phyloP scores from a whole-genome alignment of 2,888 invertebrate species.

The Sicus ferrugineus region DNA sequence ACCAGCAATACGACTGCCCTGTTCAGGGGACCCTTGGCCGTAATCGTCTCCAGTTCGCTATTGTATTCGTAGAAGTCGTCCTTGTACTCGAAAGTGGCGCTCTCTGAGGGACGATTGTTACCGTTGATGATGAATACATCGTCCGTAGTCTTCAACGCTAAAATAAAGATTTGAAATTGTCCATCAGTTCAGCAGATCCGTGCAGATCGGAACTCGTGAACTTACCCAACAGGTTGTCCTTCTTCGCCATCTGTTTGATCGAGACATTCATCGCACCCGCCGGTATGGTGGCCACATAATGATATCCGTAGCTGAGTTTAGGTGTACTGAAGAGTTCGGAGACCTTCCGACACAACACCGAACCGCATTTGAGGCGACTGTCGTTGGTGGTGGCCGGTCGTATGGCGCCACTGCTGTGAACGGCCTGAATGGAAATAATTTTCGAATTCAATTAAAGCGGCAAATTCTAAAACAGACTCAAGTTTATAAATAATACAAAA shows the following conservation, averaged over 20 bases:
- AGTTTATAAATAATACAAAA: not conserved
- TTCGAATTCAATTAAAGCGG: too few species aligned
- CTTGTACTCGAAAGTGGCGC: constrained; percentile 76
- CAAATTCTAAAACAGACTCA: not conserved
- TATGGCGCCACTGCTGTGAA: constrained; percentile 56
- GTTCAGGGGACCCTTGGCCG: constrained; percentile 53
- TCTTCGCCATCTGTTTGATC: constrained; percentile 79
- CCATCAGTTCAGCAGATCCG: not conserved
- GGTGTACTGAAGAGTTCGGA: constrained; percentile 83
- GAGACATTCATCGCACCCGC: constrained; percentile 85
- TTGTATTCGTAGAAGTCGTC: constrained; percentile 82
- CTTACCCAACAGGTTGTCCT: constrained; percentile 84
- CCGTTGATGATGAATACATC: constrained; percentile 85
- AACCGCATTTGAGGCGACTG: constrained; percentile 65
- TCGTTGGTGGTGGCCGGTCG: constrained; percentile 58
- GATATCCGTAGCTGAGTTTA: constrained; percentile 81
- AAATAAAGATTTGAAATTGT: too few species aligned
- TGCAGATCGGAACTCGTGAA: too few species aligned
- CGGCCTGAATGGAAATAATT: constrained; percentile 49
- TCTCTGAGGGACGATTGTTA: constrained; percentile 76
- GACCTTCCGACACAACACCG: constrained; percentile 72
- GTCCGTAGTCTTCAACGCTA: constrained; percentile 79
- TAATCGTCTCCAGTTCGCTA: constrained; percentile 65
- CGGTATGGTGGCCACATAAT: constrained; percentile 82
- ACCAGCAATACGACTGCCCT: constrained; percentile 54